Base-by-base conservation (phyloP, 2,797 vertebrate species). In the Ptychobarbus kaznakovi region DNA sequence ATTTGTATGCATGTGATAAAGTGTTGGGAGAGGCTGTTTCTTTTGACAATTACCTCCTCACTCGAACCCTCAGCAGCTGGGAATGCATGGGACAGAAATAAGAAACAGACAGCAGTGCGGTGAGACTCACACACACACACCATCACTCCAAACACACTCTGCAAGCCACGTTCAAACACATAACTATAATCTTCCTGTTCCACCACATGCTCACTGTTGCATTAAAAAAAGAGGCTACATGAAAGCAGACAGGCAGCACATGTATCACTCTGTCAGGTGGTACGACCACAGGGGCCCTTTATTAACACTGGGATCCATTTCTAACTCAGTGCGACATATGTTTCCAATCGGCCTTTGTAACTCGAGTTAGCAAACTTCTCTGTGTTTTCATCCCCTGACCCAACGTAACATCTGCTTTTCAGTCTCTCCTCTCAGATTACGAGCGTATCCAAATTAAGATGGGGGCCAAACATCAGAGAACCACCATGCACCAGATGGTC, bases 11-110 rank as follows among this genome's bases (percentile, higher is more conserved):
- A 82, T 58, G 53, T 72, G 63, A 58, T 53, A 22, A 58, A 44
- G 51, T 80, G 22, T 25, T 28, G 20, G 8, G 15, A 63, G 32
- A 58, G 10, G 22, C 22, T 53, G 10, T 66, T 16, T 78, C n/a
- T 73, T 72, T 46, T 46, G 69, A 90, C 86, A 85, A 89, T 94
- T 96, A 96, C 95, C 95, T 95, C 93, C 82, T 93, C 91, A 80
- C 82, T 91, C 81, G 91, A 12, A 69, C 86, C 91, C 86, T 94
- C 95, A 84, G 93, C 87, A 84, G 91, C 93, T 94, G 86, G 25
- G 92, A 86, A 81, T 81, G 93, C 92, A 91, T 86, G 63, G 68
- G 88, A 58, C 44, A 74, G 69, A 85, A 80, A 85, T 80, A 40
- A 91, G 75, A 92, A 82, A 92, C 81, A 93, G 79, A 94, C 69